These are phyloP conservation scores for Calliopsis andreniformis DNA, from an alignment of 1,140 invertebrate genomes.

Conservation along the genomic window DNA sequence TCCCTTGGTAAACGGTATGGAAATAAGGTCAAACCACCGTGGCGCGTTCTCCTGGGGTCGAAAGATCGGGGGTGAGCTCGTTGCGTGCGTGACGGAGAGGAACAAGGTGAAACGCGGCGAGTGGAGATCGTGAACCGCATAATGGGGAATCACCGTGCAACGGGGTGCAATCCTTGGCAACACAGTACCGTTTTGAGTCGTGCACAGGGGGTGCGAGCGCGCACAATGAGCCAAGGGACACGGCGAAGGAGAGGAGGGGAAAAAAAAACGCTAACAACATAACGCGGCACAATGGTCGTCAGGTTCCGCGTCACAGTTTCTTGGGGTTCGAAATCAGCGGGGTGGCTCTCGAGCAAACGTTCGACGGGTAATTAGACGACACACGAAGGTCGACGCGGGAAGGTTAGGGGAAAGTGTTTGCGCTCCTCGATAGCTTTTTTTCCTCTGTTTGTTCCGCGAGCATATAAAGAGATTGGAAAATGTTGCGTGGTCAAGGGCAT, in stretches of 20 bases:
- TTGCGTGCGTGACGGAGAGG: constrained; percentile 4
- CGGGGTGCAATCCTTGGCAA: constrained; percentile 31
- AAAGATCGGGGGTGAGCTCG: constrained; percentile 15
- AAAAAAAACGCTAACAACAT: constrained; percentile 64
- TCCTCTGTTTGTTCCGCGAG: neutral
- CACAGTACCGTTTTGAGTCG: constrained; percentile 27
- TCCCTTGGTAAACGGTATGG: constrained; percentile 64
- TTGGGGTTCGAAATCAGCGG: constrained; percentile 57
- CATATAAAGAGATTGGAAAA: constrained; percentile 20
- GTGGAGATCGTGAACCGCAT: constrained; percentile 47
- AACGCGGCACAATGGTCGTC: constrained; percentile 60
- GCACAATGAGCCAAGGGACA: constrained; percentile 27
- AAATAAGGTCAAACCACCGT: constrained; percentile 73
- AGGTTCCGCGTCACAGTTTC: constrained; percentile 51
- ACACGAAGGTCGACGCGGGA: constrained; percentile 1
- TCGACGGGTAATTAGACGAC: constrained; percentile 53
- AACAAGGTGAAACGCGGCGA: constrained; percentile 30
- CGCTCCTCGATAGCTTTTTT: constrained; percentile 3
- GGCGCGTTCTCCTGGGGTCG: constrained; percentile 48
- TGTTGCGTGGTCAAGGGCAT: constrained; percentile 37
- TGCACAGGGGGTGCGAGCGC: constrained; percentile 49
- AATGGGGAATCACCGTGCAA: constrained; percentile 62
- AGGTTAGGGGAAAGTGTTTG: constrained; percentile 1
- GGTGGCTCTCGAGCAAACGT: constrained; percentile 39
- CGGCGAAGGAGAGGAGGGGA: neutral